These are phyloP conservation scores for Glomeris maerens DNA, from an alignment of 1,140 invertebrate species.

Conservation along the genomic window DNA sequence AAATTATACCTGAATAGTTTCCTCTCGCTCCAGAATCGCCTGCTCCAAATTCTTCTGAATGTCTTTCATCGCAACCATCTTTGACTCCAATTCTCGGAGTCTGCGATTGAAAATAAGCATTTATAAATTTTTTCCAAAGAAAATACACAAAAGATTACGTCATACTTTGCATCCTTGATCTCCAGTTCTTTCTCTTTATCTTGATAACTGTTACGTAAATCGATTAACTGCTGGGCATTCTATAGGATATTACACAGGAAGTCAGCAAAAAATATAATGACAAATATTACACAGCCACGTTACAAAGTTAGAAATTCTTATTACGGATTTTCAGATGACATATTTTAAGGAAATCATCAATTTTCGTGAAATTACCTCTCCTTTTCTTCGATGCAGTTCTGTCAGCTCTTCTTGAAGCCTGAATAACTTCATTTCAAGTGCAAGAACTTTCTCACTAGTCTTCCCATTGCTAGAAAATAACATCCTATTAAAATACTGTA, in stretches of 20 bases:
- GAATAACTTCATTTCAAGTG: constrained; percentile 69
- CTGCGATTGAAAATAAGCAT: constrained; percentile 15
- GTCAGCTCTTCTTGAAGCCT: constrained; percentile 82
- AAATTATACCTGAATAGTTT: constrained; percentile 8
- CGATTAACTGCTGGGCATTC: constrained; percentile 83
- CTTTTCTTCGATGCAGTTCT: constrained; percentile 67
- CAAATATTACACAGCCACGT: no score
- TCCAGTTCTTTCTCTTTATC: constrained; percentile 65
- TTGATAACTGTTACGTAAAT: constrained; percentile 69
- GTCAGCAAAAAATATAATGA: constrained; percentile 16
- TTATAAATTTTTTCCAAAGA: background rate
- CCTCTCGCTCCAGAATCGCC: constrained; percentile 13
- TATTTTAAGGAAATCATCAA: no score
- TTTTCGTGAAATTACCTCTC: no score
- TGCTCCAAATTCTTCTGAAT: constrained; percentile 11
- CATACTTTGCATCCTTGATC: constrained; percentile 55
- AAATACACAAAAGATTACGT: background rate
- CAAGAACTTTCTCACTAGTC: constrained; percentile 15
- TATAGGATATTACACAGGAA: no score
- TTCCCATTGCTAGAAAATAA: background rate
- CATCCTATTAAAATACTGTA: background rate
- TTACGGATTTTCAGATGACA: no score
- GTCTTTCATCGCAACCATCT: background rate
- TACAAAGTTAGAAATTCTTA: no score
- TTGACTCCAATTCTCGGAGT: constrained; percentile 16